These are phyloP conservation scores for Syngnathoides biaculeatus DNA, from an alignment of 2,113 vertebrate genomes.

Conservation along the genomic window DNA sequence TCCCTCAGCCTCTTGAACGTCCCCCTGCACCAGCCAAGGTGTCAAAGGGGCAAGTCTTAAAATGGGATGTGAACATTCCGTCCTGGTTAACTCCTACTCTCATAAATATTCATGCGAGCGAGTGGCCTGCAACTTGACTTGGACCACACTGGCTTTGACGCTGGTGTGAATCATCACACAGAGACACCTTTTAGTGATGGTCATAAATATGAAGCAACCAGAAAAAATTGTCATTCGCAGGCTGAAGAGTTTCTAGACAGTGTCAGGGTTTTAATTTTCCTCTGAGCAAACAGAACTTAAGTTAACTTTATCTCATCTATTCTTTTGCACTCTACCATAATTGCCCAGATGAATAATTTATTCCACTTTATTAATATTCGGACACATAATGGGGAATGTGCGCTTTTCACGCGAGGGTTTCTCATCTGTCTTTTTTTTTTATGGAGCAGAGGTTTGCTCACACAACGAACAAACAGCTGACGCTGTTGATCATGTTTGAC, in stretches of 20 bases:
- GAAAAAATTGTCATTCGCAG: slow-evolving; percentile 20
- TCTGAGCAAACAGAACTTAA: slow-evolving; percentile 21
- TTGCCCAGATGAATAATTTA: slow-evolving; percentile 19
- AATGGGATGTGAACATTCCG: slow-evolving; percentile 33
- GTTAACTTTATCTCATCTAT: slow-evolving; percentile 13
- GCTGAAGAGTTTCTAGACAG: slow-evolving; percentile 11
- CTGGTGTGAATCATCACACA: slow-evolving; percentile 43
- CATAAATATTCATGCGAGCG: slow-evolving; percentile 42
- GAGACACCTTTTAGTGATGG: not conserved
- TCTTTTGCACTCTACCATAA: slow-evolving; percentile 11
- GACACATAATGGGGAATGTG: slow-evolving; percentile 1
- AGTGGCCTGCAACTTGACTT: slow-evolving; percentile 23
- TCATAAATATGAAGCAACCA: slow-evolving; percentile 36
- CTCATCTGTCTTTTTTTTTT: not conserved
- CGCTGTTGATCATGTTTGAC: slow-evolving; percentile 5
- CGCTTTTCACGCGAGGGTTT: slow-evolving; percentile 4
- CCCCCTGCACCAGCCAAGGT: slow-evolving; percentile 20
- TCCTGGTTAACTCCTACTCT: slow-evolving; percentile 41
- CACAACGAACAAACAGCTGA: not conserved
- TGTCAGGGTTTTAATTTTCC: slow-evolving; percentile 1
- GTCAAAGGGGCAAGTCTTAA: slow-evolving; percentile 25
- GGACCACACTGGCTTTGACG: slow-evolving; percentile 28
- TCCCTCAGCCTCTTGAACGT: slow-evolving; percentile 25
- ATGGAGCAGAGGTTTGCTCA: not conserved
- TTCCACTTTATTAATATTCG: slow-evolving; percentile 25